A percentile compares a stretch with the other conserved stretches of the same genome.
phyloP scores from a whole-genome alignment of 2,888 invertebrate species.

The Dorcus hopei region DNA sequence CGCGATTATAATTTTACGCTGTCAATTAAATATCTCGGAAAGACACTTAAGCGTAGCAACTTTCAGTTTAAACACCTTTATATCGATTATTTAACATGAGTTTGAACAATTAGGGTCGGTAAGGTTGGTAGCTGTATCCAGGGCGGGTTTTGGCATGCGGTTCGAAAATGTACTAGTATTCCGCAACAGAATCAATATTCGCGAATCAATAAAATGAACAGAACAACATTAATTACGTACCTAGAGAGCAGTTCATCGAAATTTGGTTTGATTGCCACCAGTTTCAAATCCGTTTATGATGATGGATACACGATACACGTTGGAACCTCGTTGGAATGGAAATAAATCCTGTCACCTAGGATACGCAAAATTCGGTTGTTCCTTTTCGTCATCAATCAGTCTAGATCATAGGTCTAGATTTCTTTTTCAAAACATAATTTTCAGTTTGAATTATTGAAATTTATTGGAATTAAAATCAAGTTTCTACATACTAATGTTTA shows the following conservation, averaged over 20 bases:
- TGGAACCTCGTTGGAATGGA: too few species aligned
- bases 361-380: too few species aligned
- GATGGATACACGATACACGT: too few species aligned
- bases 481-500: too few species aligned
- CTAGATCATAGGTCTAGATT: too few species aligned
- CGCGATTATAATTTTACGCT: background rate
- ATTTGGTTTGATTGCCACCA: background rate
- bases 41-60: background rate
- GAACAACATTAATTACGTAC: background rate
- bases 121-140: background rate
- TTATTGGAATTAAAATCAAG: too few species aligned
- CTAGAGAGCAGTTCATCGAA: background rate
- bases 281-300: too few species aligned
- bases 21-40: background rate
- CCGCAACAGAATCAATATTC: background rate
- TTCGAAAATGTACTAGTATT: background rate
- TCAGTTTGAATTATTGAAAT: too few species aligned
- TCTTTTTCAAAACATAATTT: too few species aligned
- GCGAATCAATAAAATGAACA: background rate
- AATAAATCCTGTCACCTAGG: too few species aligned
- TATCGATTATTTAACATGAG: constrained; percentile 1
- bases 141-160: background rate
- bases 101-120: background rate
- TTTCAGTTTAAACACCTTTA: background rate
- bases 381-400: too few species aligned